phyloP scores from a whole-genome alignment of 2,113 vertebrate genomes.

The Lethenteron camtschaticum region DNA sequence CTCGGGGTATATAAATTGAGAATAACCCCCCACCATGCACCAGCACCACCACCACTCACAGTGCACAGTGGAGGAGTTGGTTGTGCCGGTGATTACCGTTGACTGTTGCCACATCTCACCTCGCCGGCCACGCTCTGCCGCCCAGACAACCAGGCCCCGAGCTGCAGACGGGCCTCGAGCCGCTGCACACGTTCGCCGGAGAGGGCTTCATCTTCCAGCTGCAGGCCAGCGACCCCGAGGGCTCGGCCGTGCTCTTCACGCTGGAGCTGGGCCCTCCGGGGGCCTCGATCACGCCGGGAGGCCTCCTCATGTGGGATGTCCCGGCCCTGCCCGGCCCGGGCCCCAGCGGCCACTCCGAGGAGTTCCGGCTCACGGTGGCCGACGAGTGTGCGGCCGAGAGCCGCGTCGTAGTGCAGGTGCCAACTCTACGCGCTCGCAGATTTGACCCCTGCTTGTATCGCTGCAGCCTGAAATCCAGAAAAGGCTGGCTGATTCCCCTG shows the following conservation, averaged over 20 bases:
- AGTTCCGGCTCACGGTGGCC: slow-evolving; percentile 25
- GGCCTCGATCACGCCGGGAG: slow-evolving; percentile 30
- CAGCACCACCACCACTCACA: too few species aligned
- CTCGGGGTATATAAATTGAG: too few species aligned
- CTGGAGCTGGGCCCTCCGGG: slow-evolving; percentile 27
- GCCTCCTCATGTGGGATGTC: slow-evolving; percentile 44
- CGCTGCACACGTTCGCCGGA: slow-evolving; percentile 29
- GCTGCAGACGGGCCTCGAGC: slow-evolving; percentile 23
- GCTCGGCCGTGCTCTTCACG: slow-evolving; percentile 36
- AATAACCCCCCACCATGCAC: too few species aligned
- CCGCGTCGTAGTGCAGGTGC: neutral
- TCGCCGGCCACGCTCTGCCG: too few species aligned
- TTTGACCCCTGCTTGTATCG: too few species aligned
- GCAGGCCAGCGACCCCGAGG: slow-evolving; percentile 30
- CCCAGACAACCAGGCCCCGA: slow-evolving; percentile 33
- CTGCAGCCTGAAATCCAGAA: too few species aligned
- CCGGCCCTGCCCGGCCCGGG: neutral
- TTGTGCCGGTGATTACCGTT: too few species aligned
- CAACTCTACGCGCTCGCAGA: too few species aligned
- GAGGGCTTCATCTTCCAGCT: slow-evolving; percentile 52
- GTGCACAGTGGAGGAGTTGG: too few species aligned
- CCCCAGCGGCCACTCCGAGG: neutral
- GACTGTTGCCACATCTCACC: too few species aligned
- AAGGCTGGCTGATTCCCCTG: too few species aligned
- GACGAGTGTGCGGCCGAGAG: slow-evolving; percentile 36